phyloP scores from a whole-genome alignment of 2,888 invertebrate genomes.

The Diaphora mendica region DNA sequence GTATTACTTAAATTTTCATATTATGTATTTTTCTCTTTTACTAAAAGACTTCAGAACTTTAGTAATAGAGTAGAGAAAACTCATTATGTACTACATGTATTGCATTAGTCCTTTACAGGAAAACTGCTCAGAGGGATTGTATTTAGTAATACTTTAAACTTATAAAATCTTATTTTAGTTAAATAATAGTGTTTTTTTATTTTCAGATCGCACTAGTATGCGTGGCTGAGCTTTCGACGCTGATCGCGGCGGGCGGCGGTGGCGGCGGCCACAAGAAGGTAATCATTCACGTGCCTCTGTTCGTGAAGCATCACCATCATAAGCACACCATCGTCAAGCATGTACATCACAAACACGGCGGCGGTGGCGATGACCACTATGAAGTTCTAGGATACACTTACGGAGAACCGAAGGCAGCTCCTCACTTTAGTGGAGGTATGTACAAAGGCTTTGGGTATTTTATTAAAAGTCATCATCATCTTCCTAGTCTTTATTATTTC shows the following conservation, averaged over 20 bases:
- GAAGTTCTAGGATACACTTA: slow-evolving; percentile 90
- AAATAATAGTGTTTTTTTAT: background rate
- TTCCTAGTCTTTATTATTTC: no score
- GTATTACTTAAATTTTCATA: no score
- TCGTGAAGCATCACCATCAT: slow-evolving; percentile 91
- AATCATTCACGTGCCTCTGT: slow-evolving; percentile 92
- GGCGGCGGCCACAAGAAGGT: slow-evolving; percentile 89
- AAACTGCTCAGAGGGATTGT: no score
- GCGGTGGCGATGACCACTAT: slow-evolving; percentile 87
- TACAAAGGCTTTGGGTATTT: background rate
- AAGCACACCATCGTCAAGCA: slow-evolving; percentile 92
- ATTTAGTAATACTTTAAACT: no score
- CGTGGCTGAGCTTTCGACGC: slow-evolving; percentile 70
- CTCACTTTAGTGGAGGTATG: slow-evolving; percentile 79
- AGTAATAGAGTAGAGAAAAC: no score
- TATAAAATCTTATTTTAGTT: background rate
- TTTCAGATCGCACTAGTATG: slow-evolving; percentile 73
- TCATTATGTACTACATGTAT: no score
- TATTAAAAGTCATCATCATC: no score
- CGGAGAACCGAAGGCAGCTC: slow-evolving; percentile 87
- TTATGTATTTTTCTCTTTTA: no score
- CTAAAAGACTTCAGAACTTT: no score
- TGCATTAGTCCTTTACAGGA: no score
- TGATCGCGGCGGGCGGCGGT: slow-evolving; percentile 78
- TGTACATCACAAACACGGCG: slow-evolving; percentile 88